phyloP scores from a whole-genome alignment of 2,797 vertebrate species.

The Telmatherina bonti region DNA sequence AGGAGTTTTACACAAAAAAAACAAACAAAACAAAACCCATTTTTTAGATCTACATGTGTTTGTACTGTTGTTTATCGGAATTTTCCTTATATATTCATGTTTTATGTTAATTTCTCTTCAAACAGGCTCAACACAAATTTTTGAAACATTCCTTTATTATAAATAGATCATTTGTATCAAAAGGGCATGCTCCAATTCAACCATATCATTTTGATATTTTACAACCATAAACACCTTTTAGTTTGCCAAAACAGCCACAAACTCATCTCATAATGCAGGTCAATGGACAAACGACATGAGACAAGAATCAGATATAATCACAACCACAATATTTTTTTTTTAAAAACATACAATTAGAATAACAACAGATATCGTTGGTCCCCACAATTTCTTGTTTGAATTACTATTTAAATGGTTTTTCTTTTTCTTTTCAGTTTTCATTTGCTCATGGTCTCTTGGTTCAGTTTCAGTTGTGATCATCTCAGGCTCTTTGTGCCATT shows the following conservation, averaged over 20 bases:
- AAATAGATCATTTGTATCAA: constrained; percentile 99
- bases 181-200: constrained; percentile 92
- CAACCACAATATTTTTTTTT: constrained; percentile 84
- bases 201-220: constrained; percentile 91
- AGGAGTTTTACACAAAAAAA: too few relatives aligned
- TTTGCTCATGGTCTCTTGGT: constrained; percentile 6
- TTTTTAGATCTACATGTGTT: too few relatives aligned
- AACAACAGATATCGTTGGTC: constrained; percentile 90
- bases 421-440: constrained; percentile 3
- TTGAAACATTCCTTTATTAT: constrained; percentile 99
- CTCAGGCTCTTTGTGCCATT: constrained; percentile 1
- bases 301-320: constrained; percentile 92
- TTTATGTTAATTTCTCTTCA: too few relatives aligned
- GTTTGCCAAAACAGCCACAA: constrained; percentile 87
- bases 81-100: too few relatives aligned
- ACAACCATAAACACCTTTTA: constrained; percentile 90
- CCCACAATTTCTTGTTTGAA: constrained; percentile 72
- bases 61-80: too few relatives aligned
- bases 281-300: constrained; percentile 90
- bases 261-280: constrained; percentile 90
- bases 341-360: constrained; percentile 91
- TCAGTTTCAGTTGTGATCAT: constrained; percentile 17
- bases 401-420: not conserved
- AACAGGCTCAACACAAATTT: constrained; percentile 79
- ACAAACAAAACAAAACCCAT: too few relatives aligned